A percentile compares a stretch with the other conserved stretches of the same genome.
Evolutionary conservation across 30 jellyfish, hydroid and myxozoan species (phyloP).

Genomic region (Mastigias papua): DNA sequence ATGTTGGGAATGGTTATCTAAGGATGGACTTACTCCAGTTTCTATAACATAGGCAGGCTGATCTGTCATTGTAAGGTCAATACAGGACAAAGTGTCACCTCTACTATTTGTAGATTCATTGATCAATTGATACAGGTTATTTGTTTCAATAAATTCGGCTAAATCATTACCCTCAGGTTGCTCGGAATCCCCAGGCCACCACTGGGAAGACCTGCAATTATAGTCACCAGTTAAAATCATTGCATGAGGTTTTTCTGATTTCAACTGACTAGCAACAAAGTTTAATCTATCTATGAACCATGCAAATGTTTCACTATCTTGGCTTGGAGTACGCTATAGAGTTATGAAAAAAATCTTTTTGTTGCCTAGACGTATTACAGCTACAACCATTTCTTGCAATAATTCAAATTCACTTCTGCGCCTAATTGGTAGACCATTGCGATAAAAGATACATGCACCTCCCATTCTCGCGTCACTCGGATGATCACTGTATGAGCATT

Average conservation of each 20-base stretch:
- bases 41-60: background rate
- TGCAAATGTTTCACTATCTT: background rate
- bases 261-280: too few relatives aligned
- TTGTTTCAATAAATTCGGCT: background rate
- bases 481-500: too few relatives aligned
- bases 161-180: background rate
- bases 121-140: background rate
- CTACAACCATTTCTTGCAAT: too few relatives aligned
- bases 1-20: background rate
- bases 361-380: too few relatives aligned
- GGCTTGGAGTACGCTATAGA: too few relatives aligned
- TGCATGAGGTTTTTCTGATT: background rate
- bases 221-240: background rate
- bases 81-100: background rate
- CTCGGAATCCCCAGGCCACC: background rate
- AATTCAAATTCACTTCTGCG: too few relatives aligned
- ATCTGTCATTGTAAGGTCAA: background rate
- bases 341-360: too few relatives aligned
- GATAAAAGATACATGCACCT: too few relatives aligned
- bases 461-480: too few relatives aligned
- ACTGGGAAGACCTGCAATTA: background rate
- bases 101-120: background rate
- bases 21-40: background rate
- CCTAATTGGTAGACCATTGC: too few relatives aligned
- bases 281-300: background rate